Base-by-base conservation (phyloP, 2,797 vertebrate genomes). In the Bradypodion pumilum region DNA sequence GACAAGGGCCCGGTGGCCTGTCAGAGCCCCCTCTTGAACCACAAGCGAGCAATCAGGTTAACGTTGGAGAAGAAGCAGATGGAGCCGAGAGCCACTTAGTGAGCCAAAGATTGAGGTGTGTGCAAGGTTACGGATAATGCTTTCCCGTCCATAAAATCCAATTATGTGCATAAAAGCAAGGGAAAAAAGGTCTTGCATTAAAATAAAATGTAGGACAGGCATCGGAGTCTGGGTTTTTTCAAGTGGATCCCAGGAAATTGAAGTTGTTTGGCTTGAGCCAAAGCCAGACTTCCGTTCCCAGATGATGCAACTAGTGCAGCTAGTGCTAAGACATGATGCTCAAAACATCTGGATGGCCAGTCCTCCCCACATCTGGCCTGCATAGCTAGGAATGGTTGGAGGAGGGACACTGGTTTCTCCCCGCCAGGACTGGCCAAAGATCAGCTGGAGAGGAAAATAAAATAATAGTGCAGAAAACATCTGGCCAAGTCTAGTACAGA, bases 61-160 rank as follows among this genome's bases (percentile, higher is more conserved):
- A n/a, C 32, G 69, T 35, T 62, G 52, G 85, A 66, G 80, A 37
- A 72, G 13, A 79, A 91, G 69, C 68, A 74, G 89, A 83, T 0
- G 29, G 52, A 37, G 49, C 84, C 1, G 0, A 6, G 0, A 56
- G 56, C 59, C 46, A 5, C 46, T 69, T 78, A 2, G 52, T 74
- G 81, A 76, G 78, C 4, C 66, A 35, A 12, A n/a, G 85, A 86
- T 79, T 65, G 35, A 44, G 40, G 6, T 13, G 16, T 9, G 46
- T 21, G 62, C 10, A 1, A 7, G 16, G 29, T 56, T 62, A 29
- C 19, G 25, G 40, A 7, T 21, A 32, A 59, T 70, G 74, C 73
- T 69, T 76, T 83, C 35, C 63, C 82, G 70, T 32, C 82, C 74
- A 59, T 76, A 40, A 83, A 83, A 76, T 63, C 49, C 66, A 83